These are phyloP conservation scores for Nasonia longicornis DNA, from an alignment of 1,140 invertebrate species.

Conservation along the genomic window DNA sequence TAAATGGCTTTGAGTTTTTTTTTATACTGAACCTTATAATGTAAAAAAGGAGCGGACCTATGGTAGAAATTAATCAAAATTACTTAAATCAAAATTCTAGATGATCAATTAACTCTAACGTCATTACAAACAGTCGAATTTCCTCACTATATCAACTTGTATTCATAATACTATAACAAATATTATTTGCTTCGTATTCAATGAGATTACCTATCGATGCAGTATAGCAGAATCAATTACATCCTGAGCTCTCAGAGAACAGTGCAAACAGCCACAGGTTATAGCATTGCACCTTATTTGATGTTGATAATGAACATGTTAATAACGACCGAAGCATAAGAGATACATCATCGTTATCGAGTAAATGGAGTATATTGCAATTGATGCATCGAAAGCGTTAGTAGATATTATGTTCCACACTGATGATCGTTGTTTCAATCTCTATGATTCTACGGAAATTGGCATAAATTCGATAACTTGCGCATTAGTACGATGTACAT, in stretches of 20 bases:
- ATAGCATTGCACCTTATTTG: not conserved
- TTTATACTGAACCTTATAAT: too few species aligned
- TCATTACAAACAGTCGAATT: too few species aligned
- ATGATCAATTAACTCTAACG: too few species aligned
- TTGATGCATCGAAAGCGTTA: not conserved
- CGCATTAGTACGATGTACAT: too few species aligned
- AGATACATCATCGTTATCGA: not conserved
- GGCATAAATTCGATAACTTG: too few species aligned
- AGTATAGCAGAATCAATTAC: not conserved
- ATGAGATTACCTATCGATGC: not conserved
- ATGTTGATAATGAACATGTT: not conserved
- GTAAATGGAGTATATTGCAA: not conserved
- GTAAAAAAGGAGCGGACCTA: not conserved
- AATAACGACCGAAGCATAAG: not conserved
- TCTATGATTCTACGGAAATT: too few species aligned
- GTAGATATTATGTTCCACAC: not conserved
- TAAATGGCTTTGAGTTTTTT: not conserved
- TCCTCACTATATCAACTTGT: not conserved
- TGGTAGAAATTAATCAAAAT: slow-evolving; percentile 8
- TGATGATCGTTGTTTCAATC: too few species aligned
- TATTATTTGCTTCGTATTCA: not conserved
- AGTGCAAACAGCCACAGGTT: not conserved
- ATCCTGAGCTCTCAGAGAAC: too few species aligned
- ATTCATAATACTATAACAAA: not conserved
- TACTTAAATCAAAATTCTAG: too few species aligned